Conservation (phyloP, 2,797 vertebrate species). For the Diglossa cyanea region DNA sequence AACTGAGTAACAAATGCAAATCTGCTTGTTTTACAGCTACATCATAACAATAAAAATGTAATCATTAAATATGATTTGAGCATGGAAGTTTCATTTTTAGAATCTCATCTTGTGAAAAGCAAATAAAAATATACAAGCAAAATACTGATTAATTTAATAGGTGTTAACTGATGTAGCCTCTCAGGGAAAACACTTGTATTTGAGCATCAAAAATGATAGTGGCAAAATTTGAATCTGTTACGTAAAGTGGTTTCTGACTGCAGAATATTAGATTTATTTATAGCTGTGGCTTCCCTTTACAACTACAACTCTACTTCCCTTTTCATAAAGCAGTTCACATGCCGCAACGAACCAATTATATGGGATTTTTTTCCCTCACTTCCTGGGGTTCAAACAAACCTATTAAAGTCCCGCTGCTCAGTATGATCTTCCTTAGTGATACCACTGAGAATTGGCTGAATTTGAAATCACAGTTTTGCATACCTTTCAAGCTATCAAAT, state of each 20-base stretch:
- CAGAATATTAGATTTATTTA: constrained; percentile 56
- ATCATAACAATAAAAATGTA: not conserved
- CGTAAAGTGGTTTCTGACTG: constrained; percentile 18
- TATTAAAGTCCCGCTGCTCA: constrained; percentile 67
- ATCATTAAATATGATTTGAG: not conserved
- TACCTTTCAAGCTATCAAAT: constrained; percentile 65
- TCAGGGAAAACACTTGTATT: not conserved
- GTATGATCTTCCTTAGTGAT: constrained; percentile 63
- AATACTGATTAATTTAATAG: not conserved
- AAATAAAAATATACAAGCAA: not conserved
- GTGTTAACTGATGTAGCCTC: not conserved
- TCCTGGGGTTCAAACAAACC: constrained; percentile 69
- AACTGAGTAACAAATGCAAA: constrained; percentile 14
- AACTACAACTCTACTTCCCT: constrained; percentile 57
- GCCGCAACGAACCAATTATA: constrained; percentile 67
- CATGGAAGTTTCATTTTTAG: not conserved
- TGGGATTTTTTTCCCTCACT: constrained; percentile 43
- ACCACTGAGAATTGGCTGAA: constrained; percentile 66
- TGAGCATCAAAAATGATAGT: not conserved
- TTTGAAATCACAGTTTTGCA: constrained; percentile 66
- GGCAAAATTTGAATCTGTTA: constrained; percentile 31
- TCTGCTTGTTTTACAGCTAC: not conserved
- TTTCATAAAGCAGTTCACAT: constrained; percentile 65
- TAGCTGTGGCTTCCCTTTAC: constrained; percentile 56
- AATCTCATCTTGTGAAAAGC: not conserved